Evolutionary conservation across 2,113 vertebrate species (phyloP).

Genomic region (Pongo abelii): DNA sequence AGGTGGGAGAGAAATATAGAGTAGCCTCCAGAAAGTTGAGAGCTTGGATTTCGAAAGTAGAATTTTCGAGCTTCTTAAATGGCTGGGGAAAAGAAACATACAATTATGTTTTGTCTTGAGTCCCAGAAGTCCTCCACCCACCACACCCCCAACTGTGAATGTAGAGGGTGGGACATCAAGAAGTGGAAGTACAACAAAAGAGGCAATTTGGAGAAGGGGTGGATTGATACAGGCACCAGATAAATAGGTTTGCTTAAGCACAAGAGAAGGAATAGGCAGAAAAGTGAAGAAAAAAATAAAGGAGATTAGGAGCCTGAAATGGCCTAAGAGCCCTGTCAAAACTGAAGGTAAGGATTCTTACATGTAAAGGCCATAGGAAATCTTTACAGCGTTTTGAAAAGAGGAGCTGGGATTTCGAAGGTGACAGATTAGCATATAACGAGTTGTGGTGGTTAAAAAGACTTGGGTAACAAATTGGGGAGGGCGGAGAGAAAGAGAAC

Average conservation of each 20-base stretch:
- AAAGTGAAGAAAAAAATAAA: neutral
- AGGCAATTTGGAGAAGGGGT: neutral
- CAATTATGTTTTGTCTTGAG: neutral
- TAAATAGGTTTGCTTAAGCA: neutral
- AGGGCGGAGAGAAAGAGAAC: neutral
- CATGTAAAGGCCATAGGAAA: neutral
- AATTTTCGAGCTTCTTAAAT: conserved; percentile 13
- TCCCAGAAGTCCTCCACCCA: neutral
- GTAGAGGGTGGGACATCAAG: neutral
- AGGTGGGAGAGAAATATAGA: conserved; percentile 4
- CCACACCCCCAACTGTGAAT: neutral
- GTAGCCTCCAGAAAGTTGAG: neutral
- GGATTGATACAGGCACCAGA: neutral
- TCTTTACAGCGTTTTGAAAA: neutral
- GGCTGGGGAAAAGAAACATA: neutral
- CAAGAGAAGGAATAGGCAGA: neutral
- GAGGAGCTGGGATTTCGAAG: neutral
- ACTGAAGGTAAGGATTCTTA: conserved; percentile 1
- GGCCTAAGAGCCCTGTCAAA: neutral
- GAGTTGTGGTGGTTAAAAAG: conserved; percentile 19
- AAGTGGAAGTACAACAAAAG: neutral
- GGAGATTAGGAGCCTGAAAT: neutral
- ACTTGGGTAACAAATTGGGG: neutral
- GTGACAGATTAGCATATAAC: neutral
- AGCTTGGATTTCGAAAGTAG: neutral